Evolutionary conservation across 64 coral and sea anemone species (phyloP), one percentile per base, ranked within the genome.

Genomic region (Dendronephthya gigantea): DNA sequence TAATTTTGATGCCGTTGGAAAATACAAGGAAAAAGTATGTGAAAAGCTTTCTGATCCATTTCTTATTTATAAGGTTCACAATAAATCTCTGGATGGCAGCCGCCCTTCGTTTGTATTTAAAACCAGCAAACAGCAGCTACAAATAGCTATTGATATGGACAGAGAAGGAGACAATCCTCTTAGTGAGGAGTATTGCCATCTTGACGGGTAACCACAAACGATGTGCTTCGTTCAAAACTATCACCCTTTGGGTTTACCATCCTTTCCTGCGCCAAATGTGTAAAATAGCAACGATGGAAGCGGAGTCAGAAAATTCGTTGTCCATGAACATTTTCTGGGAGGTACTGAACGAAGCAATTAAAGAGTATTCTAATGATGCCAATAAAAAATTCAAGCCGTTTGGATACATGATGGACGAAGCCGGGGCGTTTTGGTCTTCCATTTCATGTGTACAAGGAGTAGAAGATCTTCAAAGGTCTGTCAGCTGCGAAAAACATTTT

Each of bases 191-290:
- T 91, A 91, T 49, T 91, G 90, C 37, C 90, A 91, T 39, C 81
- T 91, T 6, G 90, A 91, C 86, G 90, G n/a, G 90, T n/a, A 87
- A 91, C 86, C 90, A 91, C 72, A 87, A 90, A 79, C 30, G 89
- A 62, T 90, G 89, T 90, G 83, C 68, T 82, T 83, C 83, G 50
- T 90, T 50, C 89, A 90, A 91, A 58, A 91, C 90, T 2, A 87
- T 91, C n/a, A 91, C 90, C 39, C 68, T 91, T 13, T 91, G 90
- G 90, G 56, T 91, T 45, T 91, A 87, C 55, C 79, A 89, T 83
- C 90, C 84, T 30, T 83, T 83, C 62, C 76, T 91, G 19, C 43
- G 90, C 86, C 84, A 87, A 68, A 82, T 91, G 90, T 91, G 90
- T 39, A 87, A 91, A 68, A 83, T 91, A 31, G 85, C 84, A 15